These are phyloP conservation scores for Euclidia mi DNA, from an alignment of 2,888 invertebrate genomes.

Conservation along the genomic window DNA sequence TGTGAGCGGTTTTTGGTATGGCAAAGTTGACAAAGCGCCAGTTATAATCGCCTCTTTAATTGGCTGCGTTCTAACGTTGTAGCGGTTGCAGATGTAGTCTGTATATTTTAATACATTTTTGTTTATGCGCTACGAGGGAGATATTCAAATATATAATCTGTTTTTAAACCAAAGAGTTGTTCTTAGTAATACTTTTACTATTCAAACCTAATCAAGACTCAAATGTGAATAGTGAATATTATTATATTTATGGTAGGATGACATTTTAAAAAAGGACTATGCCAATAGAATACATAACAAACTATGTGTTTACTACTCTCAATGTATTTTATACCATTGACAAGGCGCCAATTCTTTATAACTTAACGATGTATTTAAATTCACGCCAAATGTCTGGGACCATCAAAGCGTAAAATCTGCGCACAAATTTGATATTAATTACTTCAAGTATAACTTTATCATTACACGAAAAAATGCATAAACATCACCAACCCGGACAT, in stretches of 20 bases:
- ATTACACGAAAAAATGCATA: conserved; percentile 35
- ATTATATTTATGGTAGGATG: no score
- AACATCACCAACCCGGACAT: conserved; percentile 38
- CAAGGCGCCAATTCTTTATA: not conserved
- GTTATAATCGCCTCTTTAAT: conserved; percentile 44
- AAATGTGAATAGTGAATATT: no score
- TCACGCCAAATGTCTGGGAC: not conserved
- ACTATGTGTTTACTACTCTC: no score
- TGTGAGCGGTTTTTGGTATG: conserved; percentile 44
- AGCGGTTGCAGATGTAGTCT: conserved; percentile 6
- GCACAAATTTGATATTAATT: conserved; percentile 24
- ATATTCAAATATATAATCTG: no score
- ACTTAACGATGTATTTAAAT: not conserved
- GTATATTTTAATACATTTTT: not conserved
- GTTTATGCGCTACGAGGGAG: no score
- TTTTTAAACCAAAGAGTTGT: no score
- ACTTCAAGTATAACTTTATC: conserved; percentile 29
- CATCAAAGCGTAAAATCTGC: not conserved
- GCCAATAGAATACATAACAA: no score
- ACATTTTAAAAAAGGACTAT: no score
- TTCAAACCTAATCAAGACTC: no score
- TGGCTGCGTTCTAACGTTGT: conserved; percentile 30
- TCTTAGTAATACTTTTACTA: no score
- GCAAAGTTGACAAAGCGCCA: conserved; percentile 37
- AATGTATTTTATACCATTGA: no score